Percentiles rank a stretch among this genome's conserved stretches.
phyloP scores from a whole-genome alignment of 1,140 invertebrate genomes.

The Dysdera silvatica region DNA sequence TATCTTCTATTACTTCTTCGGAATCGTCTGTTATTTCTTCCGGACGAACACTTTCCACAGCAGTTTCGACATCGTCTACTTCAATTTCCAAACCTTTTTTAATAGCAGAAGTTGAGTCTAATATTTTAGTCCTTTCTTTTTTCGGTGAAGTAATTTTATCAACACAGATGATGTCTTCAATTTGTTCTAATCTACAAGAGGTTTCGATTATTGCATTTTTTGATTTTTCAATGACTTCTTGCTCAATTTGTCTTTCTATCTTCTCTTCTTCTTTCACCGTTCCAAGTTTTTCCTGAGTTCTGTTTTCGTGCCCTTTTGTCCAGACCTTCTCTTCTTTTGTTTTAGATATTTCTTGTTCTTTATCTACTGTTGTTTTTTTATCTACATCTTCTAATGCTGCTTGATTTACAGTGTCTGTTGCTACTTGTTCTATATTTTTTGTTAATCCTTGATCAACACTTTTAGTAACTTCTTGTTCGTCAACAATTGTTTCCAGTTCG shows the following conservation, averaged over 20 bases:
- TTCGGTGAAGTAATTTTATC: neutral
- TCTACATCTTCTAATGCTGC: neutral
- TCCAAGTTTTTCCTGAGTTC: too few species aligned
- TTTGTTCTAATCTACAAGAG: neutral
- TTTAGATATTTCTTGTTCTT: neutral
- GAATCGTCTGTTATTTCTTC: neutral
- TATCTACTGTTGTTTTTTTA: neutral
- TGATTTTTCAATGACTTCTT: neutral
- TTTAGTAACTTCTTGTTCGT: too few species aligned
- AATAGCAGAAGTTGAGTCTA: neutral
- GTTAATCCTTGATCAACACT: too few species aligned
- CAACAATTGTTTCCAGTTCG: too few species aligned
- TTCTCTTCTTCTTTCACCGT: neutral
- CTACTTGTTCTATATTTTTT: neutral
- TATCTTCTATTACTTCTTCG: neutral
- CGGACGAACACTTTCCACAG: constrained; percentile 6
- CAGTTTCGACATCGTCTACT: constrained; percentile 21
- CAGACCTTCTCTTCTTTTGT: too few species aligned
- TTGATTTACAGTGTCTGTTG: neutral
- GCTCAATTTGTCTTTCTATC: neutral
- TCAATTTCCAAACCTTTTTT: constrained; percentile 16
- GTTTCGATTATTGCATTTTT: neutral
- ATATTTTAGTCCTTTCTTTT: neutral
- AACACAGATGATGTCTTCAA: neutral
- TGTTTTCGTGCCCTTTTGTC: too few species aligned